These are phyloP conservation scores for Coleophora deauratella DNA, from an alignment of 2,888 invertebrate genomes.

Conservation along the genomic window DNA sequence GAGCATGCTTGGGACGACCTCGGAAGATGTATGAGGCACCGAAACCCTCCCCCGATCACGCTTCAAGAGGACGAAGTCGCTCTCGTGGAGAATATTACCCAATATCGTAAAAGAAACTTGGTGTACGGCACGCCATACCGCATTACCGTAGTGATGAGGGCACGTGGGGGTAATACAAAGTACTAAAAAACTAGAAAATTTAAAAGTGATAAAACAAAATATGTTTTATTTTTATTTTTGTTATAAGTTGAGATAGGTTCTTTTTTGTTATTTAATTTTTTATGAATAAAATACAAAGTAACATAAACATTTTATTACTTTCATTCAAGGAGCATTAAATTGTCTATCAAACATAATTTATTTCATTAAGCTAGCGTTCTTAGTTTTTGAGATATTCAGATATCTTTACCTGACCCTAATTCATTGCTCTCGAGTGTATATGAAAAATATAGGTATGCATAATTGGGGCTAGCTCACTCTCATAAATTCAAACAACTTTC, in stretches of 20 bases:
- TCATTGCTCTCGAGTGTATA: no score
- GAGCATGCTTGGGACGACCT: constrained; percentile 21
- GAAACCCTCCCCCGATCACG: constrained; percentile 16
- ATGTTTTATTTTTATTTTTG: not conserved
- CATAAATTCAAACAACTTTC: no score
- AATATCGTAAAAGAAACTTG: no score
- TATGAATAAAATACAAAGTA: not conserved
- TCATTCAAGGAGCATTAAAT: no score
- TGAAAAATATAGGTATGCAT: no score
- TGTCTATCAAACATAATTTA: no score
- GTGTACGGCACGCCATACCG: not conserved
- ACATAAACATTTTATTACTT: no score
- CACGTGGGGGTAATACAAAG: not conserved
- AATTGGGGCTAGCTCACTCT: no score
- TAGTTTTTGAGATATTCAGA: no score
- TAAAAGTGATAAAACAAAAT: not conserved
- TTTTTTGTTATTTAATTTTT: not conserved
- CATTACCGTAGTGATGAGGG: not conserved
- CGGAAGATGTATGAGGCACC: constrained; percentile 16
- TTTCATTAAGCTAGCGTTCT: no score
- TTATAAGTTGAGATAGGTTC: not conserved
- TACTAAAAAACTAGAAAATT: not conserved
- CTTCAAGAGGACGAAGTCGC: constrained; percentile 14
- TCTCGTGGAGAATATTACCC: constrained; percentile 8
- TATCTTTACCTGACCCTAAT: no score